Evolutionary conservation across 2,113 vertebrate species (phyloP).

Genomic region (Xenus cinereus): DNA sequence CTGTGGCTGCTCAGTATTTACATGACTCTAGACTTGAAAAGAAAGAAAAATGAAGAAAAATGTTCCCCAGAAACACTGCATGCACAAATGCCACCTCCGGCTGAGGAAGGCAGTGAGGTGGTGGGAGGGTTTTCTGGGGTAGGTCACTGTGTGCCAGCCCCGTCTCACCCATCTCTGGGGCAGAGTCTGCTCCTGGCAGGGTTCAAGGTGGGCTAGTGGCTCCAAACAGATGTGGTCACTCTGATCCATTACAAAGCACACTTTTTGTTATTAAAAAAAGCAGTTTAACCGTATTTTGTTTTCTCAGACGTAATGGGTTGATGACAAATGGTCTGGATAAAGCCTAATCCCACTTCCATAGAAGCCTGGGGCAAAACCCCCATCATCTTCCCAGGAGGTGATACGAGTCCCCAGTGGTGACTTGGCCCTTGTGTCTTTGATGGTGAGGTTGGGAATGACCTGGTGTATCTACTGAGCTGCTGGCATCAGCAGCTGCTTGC

Average conservation of each 20-base stretch:
- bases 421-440: not conserved
- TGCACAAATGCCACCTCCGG: not conserved
- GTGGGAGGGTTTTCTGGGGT: not conserved
- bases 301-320: not conserved
- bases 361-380: not conserved
- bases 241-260: not conserved
- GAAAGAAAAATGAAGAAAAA: not conserved
- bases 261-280: not conserved
- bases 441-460: not conserved
- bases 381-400: not conserved
- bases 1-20: not conserved
- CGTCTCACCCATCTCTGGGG: not conserved
- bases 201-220: not conserved
- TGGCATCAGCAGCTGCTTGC: fast-evolving
- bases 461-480: not conserved
- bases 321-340: not conserved
- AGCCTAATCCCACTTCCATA: not conserved
- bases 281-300: not conserved
- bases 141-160: not conserved
- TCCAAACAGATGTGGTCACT: not conserved
- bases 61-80: not conserved
- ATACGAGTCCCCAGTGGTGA: not conserved
- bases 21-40: not conserved
- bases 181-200: not conserved
- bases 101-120: not conserved